Base-by-base conservation (phyloP, 2,888 invertebrate genomes). In the Aleiodes testaceus region DNA sequence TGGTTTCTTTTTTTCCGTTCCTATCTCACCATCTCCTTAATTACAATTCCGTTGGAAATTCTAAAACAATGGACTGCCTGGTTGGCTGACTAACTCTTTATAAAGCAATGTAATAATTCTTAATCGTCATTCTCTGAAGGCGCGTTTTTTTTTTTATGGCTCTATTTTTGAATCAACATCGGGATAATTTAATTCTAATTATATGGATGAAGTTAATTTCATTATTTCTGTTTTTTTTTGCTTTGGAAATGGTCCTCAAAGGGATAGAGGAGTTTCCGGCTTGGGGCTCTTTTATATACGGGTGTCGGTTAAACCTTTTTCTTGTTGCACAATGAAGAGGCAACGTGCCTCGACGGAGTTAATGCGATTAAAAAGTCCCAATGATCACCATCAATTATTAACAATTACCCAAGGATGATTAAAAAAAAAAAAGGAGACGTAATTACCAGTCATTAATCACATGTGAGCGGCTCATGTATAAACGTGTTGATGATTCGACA, bases 331-430 rank as follows among this genome's bases (percentile, higher is more conserved):
- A 85, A 83, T 70, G 55, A 73, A 75, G 71, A 72, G 70, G 69
- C 75, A 73, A 70, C 63, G 65, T 52, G 26, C 36, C 1, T 72
- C 69, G 36, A 67, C 70, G 65, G 63, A 68, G 47, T 77, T 84
- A 83, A 84, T 81, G 82, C 82, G 82, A 83, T 84, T 81, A 82
- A 85, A 84, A 84, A 84, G 81, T 79, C 82, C 82, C 80, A 82
- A 82, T 80, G 82, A 84, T 84, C 84, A 83, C 81, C 81, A 81
- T 84, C 84, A 84, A 86, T 86, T 86, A 85, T 85, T 82, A 83
- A 83, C 84, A 83, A 86, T 85, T 86, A 85, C 44, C 77, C 84
- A 79, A 80, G 81, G 80, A 76, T 79, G 74, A 79, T 78, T 83
- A 85, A 84, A 84, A 85, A 75, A 59, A 59, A 44, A 61, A 44